These are phyloP conservation scores for Littorina saxatilis DNA, from an alignment of 1,140 invertebrate genomes.

Conservation along the genomic window DNA sequence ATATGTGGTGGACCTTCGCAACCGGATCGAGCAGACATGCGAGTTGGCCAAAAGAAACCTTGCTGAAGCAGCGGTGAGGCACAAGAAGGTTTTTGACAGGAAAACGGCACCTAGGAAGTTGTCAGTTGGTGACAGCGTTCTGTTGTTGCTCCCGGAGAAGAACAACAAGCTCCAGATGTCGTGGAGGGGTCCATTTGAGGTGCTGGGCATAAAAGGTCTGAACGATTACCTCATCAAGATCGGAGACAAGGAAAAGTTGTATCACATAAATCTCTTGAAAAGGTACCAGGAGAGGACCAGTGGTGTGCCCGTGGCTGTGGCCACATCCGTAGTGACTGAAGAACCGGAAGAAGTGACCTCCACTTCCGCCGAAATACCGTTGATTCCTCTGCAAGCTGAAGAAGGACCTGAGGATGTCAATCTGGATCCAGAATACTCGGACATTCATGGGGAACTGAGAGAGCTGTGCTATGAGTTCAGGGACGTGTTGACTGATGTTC, in stretches of 20 bases:
- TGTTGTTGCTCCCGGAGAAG: conserved; percentile 43
- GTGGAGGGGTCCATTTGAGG: conserved; percentile 44
- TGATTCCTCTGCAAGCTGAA: neutral
- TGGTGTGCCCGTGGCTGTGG: neutral
- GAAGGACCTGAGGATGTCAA: conserved; percentile 1
- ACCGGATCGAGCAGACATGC: conserved; percentile 31
- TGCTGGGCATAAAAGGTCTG: conserved; percentile 3
- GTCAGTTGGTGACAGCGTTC: conserved; percentile 29
- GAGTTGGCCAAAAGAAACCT: conserved; percentile 38
- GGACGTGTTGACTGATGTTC: conserved; percentile 35
- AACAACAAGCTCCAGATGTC: conserved; percentile 44
- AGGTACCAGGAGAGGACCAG: neutral
- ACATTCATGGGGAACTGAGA: neutral
- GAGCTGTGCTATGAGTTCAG: neutral
- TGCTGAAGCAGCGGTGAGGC: neutral
- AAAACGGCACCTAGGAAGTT: neutral
- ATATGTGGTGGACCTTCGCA: conserved; percentile 36
- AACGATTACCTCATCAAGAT: conserved; percentile 40
- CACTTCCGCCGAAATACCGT: neutral
- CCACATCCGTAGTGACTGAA: neutral
- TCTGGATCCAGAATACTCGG: neutral
- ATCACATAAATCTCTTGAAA: conserved; percentile 48
- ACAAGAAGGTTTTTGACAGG: conserved; percentile 18
- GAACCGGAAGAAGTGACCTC: neutral
- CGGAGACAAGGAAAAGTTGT: conserved; percentile 37